phyloP scores from a whole-genome alignment of 2,888 invertebrate species.

The Tiliacea citrago region DNA sequence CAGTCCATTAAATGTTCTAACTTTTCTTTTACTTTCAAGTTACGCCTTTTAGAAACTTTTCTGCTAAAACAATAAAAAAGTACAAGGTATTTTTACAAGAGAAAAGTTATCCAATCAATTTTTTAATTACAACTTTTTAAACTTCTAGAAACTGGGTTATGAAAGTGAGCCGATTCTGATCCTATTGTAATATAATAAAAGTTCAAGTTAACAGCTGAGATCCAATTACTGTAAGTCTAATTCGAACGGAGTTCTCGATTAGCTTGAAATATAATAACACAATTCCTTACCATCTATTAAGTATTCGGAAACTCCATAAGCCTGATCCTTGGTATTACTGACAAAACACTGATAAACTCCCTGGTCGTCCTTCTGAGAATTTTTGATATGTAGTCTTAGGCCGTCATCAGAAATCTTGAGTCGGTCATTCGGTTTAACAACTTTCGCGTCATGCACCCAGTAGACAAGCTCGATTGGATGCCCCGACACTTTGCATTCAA shows the following conservation, averaged over 20 bases:
- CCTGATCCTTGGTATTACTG: conserved; percentile 95
- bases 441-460: conserved; percentile 95
- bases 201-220: background rate
- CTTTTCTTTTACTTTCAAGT: conserved; percentile 23
- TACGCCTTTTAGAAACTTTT: conserved; percentile 50
- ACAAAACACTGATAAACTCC: conserved; percentile 98
- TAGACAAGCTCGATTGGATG: conserved; percentile 95
- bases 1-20: conserved; percentile 38
- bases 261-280: background rate
- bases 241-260: background rate
- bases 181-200: conserved; percentile 15
- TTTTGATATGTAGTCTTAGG: conserved; percentile 91
- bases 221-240: background rate
- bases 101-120: conserved; percentile 74
- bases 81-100: conserved; percentile 66
- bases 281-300: conserved; percentile 93
- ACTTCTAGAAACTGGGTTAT: conserved; percentile 36
- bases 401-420: conserved; percentile 89
- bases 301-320: conserved; percentile 95
- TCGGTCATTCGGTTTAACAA: conserved; percentile 91
- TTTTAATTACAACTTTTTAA: conserved; percentile 69
- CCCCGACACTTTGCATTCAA: conserved; percentile 97
- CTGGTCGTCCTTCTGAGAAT: conserved; percentile 94
- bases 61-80: conserved; percentile 62
- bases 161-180: conserved; percentile 26